Evolutionary conservation across 2,888 invertebrate species (phyloP).

Genomic region (Idaea dimidiata): DNA sequence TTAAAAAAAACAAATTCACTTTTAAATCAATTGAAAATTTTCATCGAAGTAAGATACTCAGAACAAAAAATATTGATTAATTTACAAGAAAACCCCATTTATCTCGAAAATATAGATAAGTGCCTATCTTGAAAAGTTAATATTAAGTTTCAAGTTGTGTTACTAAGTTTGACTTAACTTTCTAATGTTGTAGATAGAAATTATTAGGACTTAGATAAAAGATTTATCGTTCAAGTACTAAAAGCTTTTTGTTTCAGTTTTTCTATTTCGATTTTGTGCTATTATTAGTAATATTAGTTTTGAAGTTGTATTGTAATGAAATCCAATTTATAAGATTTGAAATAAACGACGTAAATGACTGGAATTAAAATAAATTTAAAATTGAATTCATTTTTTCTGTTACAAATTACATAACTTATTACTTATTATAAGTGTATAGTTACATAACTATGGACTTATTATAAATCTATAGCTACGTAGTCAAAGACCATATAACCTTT

Average conservation of each 20-base stretch:
- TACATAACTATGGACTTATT: too few species aligned
- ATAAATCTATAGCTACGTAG: too few species aligned
- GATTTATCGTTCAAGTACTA: not conserved
- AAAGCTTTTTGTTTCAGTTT: not conserved
- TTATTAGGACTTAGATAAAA: not conserved
- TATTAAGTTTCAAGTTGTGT: not conserved
- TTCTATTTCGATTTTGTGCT: not conserved
- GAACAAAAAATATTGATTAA: not conserved
- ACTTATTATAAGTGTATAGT: too few species aligned
- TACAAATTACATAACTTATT: too few species aligned
- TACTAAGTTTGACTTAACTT: not conserved
- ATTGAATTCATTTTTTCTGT: too few species aligned
- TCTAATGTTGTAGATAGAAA: not conserved
- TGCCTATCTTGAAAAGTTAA: not conserved
- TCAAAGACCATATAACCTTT: too few species aligned
- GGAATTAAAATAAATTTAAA: too few species aligned
- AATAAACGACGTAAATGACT: too few species aligned
- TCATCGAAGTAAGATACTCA: not conserved
- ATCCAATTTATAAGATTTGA: too few species aligned
- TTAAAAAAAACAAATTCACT: not conserved
- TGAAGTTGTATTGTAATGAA: not conserved
- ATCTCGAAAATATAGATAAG: not conserved
- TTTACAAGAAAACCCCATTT: not conserved
- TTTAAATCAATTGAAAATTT: not conserved
- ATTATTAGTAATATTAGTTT: not conserved